A percentile compares a stretch with the other conserved stretches of the same genome.
Evolutionary conservation across 1,140 invertebrate species (phyloP).

Genomic region (Acromyrmex heyeri): DNA sequence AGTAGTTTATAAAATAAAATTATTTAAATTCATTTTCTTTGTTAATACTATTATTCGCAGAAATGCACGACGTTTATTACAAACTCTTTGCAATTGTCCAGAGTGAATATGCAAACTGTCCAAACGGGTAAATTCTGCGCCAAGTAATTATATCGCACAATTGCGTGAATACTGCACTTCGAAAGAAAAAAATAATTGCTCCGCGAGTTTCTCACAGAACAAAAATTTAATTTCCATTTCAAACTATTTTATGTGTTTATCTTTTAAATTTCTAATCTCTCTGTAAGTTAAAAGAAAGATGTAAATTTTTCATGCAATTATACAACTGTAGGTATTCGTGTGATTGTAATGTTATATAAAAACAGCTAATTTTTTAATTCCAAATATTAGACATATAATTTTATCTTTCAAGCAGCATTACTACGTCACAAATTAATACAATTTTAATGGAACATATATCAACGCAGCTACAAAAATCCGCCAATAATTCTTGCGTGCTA

Average conservation of each 20-base stretch:
- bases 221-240: conserved; percentile 41
- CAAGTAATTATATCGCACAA: conserved; percentile 60
- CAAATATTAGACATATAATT: not conserved
- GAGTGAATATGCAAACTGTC: conserved; percentile 32
- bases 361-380: not conserved
- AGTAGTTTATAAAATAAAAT: not conserved
- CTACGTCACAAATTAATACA: not conserved
- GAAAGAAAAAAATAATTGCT: conserved; percentile 21
- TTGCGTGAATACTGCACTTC: conserved; percentile 56
- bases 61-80: conserved; percentile 47
- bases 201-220: conserved; percentile 5
- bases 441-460: not conserved
- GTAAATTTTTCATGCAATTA: not conserved
- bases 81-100: conserved; percentile 44
- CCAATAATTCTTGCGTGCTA: not conserved
- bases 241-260: not conserved
- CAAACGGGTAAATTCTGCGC: conserved; percentile 49
- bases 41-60: conserved; percentile 25
- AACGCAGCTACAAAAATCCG: not conserved
- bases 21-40: conserved; percentile 11
- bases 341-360: not conserved
- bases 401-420: not conserved
- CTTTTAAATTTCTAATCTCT: conserved; percentile 1
- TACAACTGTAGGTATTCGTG: not conserved
- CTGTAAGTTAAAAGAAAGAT: not conserved